A percentile compares a stretch with the other conserved stretches of the same genome.
Evolutionary conservation across 2,113 vertebrate species (phyloP).

Genomic region (Ibidorhyncha struthersii): DNA sequence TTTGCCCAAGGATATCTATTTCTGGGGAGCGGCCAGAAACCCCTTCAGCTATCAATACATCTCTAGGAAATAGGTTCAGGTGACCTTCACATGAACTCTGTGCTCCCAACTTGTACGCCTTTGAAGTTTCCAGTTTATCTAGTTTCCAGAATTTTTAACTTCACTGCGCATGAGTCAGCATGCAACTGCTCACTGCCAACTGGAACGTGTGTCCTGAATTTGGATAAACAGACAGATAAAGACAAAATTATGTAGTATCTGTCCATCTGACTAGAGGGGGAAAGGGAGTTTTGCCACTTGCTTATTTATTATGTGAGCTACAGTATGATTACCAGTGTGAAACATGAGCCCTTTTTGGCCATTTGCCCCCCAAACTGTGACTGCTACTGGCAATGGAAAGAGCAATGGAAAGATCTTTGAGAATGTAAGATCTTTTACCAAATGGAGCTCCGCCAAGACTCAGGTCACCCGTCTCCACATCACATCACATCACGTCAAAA

Average conservation of each 20-base stretch:
- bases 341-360: slow-evolving; percentile 68
- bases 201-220: slow-evolving; percentile 1
- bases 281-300: slow-evolving; percentile 49
- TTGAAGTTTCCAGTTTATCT: slow-evolving; percentile 58
- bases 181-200: not conserved
- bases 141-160: slow-evolving; percentile 19
- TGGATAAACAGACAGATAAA: slow-evolving; percentile 29
- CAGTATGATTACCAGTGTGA: slow-evolving; percentile 67
- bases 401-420: slow-evolving; percentile 77
- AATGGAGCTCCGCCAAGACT: slow-evolving; percentile 67
- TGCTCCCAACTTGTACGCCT: not conserved
- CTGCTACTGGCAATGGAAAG: slow-evolving; percentile 73
- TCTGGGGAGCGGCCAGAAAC: slow-evolving; percentile 42
- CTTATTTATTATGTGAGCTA: slow-evolving; percentile 68
- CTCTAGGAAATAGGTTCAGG: slow-evolving; percentile 44
- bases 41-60: slow-evolving; percentile 45
- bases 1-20: slow-evolving; percentile 41
- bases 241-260: slow-evolving; percentile 49
- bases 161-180: not conserved
- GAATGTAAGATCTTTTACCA: slow-evolving; percentile 74
- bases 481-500: slow-evolving; percentile 69
- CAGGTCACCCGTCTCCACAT: slow-evolving; percentile 62
- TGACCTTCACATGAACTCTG: slow-evolving; percentile 60
- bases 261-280: not conserved
- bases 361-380: slow-evolving; percentile 63